Evolutionary conservation across 1,140 invertebrate genomes (phyloP), one percentile per base, ranked within the genome.

Genomic region (Habropoda laboriosa): DNA sequence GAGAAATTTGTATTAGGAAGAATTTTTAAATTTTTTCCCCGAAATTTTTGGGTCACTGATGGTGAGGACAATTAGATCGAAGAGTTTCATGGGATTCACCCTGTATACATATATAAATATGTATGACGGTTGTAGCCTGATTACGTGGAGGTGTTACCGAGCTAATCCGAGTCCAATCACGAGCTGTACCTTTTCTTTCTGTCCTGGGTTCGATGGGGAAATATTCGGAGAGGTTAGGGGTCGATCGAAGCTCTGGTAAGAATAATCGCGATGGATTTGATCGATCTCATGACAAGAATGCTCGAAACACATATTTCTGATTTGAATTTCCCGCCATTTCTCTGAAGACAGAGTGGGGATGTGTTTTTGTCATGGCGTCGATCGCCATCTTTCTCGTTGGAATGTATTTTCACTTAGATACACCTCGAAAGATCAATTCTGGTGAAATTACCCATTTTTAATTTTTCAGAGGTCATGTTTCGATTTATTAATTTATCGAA

Each of bases 71-170:
- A 66, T 51, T 4, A n/a, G 16, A 7, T 16, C 57, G 53, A 45
- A 5, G 27, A n/a, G n/a, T n/a, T n/a, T 68, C 42, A 27, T 24
- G 13, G 55, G 72, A 79, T 73, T 47, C 72, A 73, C 57, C 75
- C 57, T 84, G 61, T 76, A 84, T 27, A 61, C 64, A 72, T 81
- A 78, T 30, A 80, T 76, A 72, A 77, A 83, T 77, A 85, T 82
- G 82, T 79, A 82, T 80, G 80, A 85, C 32, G 55, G 64, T 85
- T 78, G 83, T 85, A 61, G 80, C 77, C 53, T 73, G 83, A 77
- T 42, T 77, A 55, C 58, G 76, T 57, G 68, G 35, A 85, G 57
- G 40, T 83, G 66, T 45, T 66, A 72, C 40, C 71, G 78, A 85
- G 71, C 61, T 75, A 67, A 64, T 49, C 70, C 60, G 77, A 45